Conservation (phyloP, 2,113 vertebrate species). For the Monarcha castaneiventris region DNA sequence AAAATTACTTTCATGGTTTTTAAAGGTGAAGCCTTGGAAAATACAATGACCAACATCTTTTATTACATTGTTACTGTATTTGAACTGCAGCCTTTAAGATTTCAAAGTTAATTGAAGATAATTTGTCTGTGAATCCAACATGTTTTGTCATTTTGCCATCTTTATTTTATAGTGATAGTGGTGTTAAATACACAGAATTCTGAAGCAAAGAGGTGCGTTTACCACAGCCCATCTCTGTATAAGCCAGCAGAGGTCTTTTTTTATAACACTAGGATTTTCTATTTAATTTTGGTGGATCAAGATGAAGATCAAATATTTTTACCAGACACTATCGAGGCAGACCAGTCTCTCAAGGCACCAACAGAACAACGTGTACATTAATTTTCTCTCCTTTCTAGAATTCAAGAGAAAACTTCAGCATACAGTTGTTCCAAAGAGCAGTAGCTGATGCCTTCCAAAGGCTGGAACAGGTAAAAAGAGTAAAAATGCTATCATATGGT, state of each 20-base stretch:
- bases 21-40: not conserved
- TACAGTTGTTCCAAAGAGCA: not conserved
- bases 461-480: not conserved
- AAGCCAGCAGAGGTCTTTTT: not conserved
- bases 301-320: not conserved
- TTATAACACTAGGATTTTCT: not conserved
- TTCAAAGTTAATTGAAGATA: not conserved
- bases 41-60: not conserved
- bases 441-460: not conserved
- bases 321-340: not conserved
- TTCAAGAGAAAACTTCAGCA: not conserved
- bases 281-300: not conserved
- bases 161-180: not conserved
- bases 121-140: not conserved
- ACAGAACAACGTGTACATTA: not conserved
- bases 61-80: not conserved
- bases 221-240: not conserved
- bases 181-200: not conserved
- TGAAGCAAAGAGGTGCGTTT: not conserved
- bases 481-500: not conserved
- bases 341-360: not conserved
- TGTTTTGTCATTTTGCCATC: not conserved
- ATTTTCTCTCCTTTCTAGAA: not conserved
- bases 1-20: not conserved
- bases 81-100: not conserved